These are phyloP conservation scores for Habroteleia sp. DNA, from an alignment of 2,888 invertebrate genomes.

Conservation along the genomic window DNA sequence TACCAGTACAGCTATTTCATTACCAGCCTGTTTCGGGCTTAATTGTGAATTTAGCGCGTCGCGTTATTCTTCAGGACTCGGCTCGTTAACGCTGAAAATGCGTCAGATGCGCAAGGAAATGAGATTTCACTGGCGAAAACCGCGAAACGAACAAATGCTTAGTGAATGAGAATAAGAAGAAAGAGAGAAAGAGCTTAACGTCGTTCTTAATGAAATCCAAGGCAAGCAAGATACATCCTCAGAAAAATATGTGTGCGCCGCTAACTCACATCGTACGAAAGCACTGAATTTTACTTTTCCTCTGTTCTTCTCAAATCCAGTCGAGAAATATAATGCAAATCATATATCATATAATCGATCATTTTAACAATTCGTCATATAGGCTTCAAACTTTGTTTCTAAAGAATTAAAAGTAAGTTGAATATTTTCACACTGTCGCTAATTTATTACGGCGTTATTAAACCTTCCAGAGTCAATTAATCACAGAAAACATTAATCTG, in stretches of 20 bases:
- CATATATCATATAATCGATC: slow-evolving; percentile 51
- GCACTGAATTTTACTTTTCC: slow-evolving; percentile 42
- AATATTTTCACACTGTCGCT: slow-evolving; percentile 28
- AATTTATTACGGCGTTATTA: slow-evolving; percentile 38
- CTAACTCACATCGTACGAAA: slow-evolving; percentile 34
- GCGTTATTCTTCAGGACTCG: slow-evolving; percentile 70
- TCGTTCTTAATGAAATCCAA: slow-evolving; percentile 63
- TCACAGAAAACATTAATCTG: slow-evolving; percentile 6
- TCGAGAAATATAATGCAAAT: slow-evolving; percentile 41
- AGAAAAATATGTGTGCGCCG: slow-evolving; percentile 54
- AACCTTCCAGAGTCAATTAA: slow-evolving; percentile 20
- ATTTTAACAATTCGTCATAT: slow-evolving; percentile 41
- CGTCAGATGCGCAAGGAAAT: slow-evolving; percentile 71
- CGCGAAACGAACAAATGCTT: slow-evolving; percentile 68
- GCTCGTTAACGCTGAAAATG: slow-evolving; percentile 69
- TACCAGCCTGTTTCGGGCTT: slow-evolving; percentile 70
- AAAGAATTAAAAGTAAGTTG: slow-evolving; percentile 47
- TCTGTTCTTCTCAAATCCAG: slow-evolving; percentile 14
- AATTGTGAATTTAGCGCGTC: slow-evolving; percentile 74
- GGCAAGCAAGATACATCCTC: slow-evolving; percentile 54
- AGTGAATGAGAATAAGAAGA: slow-evolving; percentile 61
- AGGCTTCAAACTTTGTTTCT: slow-evolving; percentile 28
- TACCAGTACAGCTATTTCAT: slow-evolving; percentile 68
- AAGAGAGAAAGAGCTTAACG: slow-evolving; percentile 54
- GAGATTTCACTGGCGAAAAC: slow-evolving; percentile 71